These are phyloP conservation scores for Pangasianodon hypophthalmus DNA, from an alignment of 2,113 vertebrate genomes.

Conservation along the genomic window DNA sequence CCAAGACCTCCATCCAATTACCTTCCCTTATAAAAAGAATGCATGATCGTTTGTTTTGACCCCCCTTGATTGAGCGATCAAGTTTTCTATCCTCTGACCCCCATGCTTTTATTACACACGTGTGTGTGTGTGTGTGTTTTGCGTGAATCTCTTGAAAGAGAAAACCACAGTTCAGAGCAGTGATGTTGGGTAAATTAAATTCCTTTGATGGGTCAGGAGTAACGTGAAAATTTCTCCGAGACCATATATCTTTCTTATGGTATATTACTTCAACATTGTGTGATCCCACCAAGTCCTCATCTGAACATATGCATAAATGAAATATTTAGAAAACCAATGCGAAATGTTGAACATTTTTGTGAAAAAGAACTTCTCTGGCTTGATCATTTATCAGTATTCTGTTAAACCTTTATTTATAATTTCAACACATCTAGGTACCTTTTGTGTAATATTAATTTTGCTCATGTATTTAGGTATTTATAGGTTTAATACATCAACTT, in stretches of 20 bases:
- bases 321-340: background rate
- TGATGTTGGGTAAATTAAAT: slow-evolving; percentile 3
- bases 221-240: slow-evolving; percentile 25
- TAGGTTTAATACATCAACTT: background rate
- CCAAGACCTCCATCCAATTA: slow-evolving; percentile 46
- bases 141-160: background rate
- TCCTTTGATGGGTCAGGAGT: slow-evolving; percentile 27
- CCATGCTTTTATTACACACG: slow-evolving; percentile 28
- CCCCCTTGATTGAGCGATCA: slow-evolving; percentile 42
- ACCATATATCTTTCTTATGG: slow-evolving; percentile 15
- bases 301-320: background rate
- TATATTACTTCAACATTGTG: slow-evolving; percentile 22
- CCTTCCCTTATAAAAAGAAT: slow-evolving; percentile 21
- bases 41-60: background rate
- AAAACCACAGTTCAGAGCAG: background rate
- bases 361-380: background rate
- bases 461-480: background rate
- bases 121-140: slow-evolving; percentile 20
- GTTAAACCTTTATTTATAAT: background rate
- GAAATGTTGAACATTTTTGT: background rate
- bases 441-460: background rate
- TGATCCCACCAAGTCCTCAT: background rate
- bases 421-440: background rate
- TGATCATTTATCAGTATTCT: background rate
- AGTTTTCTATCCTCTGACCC: slow-evolving; percentile 45